phyloP scores from a whole-genome alignment of 2,888 invertebrate species.

The Xanthorhoe spadicearia region DNA sequence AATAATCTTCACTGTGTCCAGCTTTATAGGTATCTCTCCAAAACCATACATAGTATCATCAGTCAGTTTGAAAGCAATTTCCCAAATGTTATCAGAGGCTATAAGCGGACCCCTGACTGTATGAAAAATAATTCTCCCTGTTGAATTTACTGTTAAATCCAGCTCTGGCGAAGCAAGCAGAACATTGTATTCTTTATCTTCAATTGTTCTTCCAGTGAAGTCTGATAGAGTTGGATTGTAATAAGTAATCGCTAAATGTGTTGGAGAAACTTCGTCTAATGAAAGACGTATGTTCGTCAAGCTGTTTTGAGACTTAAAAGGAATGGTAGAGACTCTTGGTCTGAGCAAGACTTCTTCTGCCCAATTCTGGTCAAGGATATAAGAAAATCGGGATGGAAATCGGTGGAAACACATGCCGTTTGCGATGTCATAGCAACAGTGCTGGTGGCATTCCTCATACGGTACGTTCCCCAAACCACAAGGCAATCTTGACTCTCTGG shows the following conservation, averaged over 20 bases:
- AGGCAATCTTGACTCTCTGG: conserved; percentile 60
- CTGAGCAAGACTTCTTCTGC: conserved; percentile 59
- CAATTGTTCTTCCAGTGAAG: conserved; percentile 55
- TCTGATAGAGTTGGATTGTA: conserved; percentile 57
- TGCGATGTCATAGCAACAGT: conserved; percentile 81
- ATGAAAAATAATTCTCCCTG: conserved; percentile 73
- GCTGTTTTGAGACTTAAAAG: conserved; percentile 61
- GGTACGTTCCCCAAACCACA: conserved; percentile 68
- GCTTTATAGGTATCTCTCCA: conserved; percentile 75
- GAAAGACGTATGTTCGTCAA: conserved; percentile 59
- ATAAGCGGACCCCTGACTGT: conserved; percentile 85
- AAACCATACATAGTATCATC: conserved; percentile 83
- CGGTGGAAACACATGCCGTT: conserved; percentile 79
- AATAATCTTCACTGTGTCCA: conserved; percentile 66
- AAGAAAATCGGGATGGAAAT: conserved; percentile 81
- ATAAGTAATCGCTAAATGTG: conserved; percentile 68
- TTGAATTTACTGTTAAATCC: conserved; percentile 58
- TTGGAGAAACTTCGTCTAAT: conserved; percentile 66
- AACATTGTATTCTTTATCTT: conserved; percentile 61
- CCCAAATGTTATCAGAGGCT: conserved; percentile 85
- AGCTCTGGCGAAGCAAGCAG: conserved; percentile 63
- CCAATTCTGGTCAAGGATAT: conserved; percentile 67
- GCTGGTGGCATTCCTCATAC: conserved; percentile 65
- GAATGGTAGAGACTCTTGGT: conserved; percentile 65
- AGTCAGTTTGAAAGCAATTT: conserved; percentile 83